Conservation (phyloP, 2,113 vertebrate genomes). For the Rhegmatorhina hoffmannsi region DNA sequence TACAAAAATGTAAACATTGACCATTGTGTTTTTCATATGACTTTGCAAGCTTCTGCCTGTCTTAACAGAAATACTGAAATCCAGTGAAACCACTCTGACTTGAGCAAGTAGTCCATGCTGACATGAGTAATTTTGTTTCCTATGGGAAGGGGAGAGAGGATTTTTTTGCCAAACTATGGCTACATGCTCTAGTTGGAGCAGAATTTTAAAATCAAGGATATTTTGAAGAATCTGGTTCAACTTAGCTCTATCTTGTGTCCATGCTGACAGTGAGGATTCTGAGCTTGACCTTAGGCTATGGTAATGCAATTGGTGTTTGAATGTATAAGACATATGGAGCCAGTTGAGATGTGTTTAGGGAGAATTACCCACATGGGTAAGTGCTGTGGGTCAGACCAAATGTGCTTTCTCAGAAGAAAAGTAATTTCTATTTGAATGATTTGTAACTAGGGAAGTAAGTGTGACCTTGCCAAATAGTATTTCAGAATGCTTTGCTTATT, state of each 20-base stretch:
- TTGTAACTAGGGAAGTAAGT: neutral
- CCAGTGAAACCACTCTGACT: neutral
- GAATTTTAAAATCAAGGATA: neutral
- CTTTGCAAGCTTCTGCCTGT: neutral
- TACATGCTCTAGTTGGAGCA: neutral
- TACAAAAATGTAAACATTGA: neutral
- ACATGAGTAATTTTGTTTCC: neutral
- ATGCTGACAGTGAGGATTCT: neutral
- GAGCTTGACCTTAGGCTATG: neutral
- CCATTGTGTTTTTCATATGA: neutral
- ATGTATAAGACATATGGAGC: neutral
- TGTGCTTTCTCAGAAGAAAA: neutral
- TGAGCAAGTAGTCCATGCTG: neutral
- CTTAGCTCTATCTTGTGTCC: neutral
- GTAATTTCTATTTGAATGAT: neutral
- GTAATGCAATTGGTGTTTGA: neutral
- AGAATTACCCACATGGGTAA: neutral
- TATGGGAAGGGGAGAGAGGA: neutral
- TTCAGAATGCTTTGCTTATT: neutral
- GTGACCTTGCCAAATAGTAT: neutral
- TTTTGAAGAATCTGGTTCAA: neutral
- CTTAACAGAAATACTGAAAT: neutral
- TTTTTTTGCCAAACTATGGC: neutral
- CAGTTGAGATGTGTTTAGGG: neutral
- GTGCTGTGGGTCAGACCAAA: neutral